Base-by-base conservation (phyloP, 2,888 invertebrate genomes). In the Doris montereyensis region DNA sequence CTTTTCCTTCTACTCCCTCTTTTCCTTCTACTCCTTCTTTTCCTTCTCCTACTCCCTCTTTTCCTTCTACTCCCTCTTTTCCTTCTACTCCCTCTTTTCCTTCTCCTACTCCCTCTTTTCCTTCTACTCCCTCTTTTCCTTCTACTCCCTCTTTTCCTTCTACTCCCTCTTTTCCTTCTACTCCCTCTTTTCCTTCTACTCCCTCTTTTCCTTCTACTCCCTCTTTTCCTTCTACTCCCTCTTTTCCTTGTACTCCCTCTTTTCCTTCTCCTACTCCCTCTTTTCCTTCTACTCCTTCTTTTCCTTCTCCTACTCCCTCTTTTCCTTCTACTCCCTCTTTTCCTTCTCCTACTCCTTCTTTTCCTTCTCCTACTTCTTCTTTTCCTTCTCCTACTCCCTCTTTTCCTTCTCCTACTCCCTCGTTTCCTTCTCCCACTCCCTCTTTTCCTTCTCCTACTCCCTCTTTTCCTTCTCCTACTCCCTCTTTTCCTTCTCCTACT, bases 121-220 rank as follows among this genome's bases (percentile, higher is more conserved):
- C 57, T 24, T 57, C 57, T 41, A 17, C 28, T 57, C 26, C 2
- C 30, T 32, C 41, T 41, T n/a, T 26, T 73, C 52, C 60, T 58
- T 52, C 73, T 73, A 2, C 60, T 58, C 28, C 60, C 60, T 30
- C 62, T 34, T 26, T 4, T 75, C 2, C 62, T 34, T 21, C 52
- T 68, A 17, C 67, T 32, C 34, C 75, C 62, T 28, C 60, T 60
- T n/a, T 62, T 60, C 3, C 30, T 60, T 13, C 60, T 60, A 2
- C 62, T 75, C 58, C 60, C 30, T n/a, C 75, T 75, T 28, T 32
- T 60, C n/a, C 75, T 75, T 28, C 60, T 60, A 28, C 75, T 75
- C n/a, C 60, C n/a, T 32, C 30, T 75, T 30, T n/a, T 60, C 17
- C 60, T 60, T 28, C 62, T 60, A 28, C 62, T 62, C 65, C 65